Base-by-base conservation (phyloP, 2,113 vertebrate species). In the Petrocephalus zakoni region DNA sequence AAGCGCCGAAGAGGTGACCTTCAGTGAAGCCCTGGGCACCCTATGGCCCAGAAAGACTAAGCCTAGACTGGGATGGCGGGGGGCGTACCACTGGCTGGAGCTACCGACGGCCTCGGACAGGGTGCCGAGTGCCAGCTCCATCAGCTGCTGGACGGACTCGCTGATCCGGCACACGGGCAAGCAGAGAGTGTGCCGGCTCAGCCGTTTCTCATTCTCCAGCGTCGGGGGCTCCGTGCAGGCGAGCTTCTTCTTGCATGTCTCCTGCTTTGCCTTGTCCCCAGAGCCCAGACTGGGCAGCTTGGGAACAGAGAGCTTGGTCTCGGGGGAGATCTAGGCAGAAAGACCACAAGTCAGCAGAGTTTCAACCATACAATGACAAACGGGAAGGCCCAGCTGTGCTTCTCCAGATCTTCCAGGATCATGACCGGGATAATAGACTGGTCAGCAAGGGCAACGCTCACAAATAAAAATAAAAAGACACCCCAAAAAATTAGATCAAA, bases 81-180 rank as follows among this genome's bases (percentile, higher is more conserved):
- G 34, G 25, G 17, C 95, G 1, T 94, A 99, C 98, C 97, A 97
- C 25, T 97, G 96, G 3, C 96, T 94, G 0, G 96, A 97, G 93
- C 97, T 97, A 83, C 94, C 94, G 0, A 96, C 95, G 0, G 98
- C 97, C 90, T 99, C 98, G 53, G 94, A 87, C 86, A 99, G 95
- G 0, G 98, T 99, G 93, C 95, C 95, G 0, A 98, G 95, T 2
- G 97, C 97, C 89, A 99, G 93, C 75, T 96, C 96, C 97, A 99
- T 95, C 87, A 99, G 94, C 53, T 97, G 95, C 94, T 98, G 95
- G 93, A 98, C 97, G 0, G 97, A 98, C 13, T 95, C 96, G 64
- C 98, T 99, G 95, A 99, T 96, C 85, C 96, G 96, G 90, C 98
- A 99, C 0, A 93, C 86, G 0, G 98, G 98, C 89, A 99, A 93